A percentile compares a stretch with the other conserved stretches of the same genome.
These are phyloP conservation scores for Ptilonorhynchus violaceus DNA, from an alignment of 2,113 vertebrate species.

Conservation along the genomic window DNA sequence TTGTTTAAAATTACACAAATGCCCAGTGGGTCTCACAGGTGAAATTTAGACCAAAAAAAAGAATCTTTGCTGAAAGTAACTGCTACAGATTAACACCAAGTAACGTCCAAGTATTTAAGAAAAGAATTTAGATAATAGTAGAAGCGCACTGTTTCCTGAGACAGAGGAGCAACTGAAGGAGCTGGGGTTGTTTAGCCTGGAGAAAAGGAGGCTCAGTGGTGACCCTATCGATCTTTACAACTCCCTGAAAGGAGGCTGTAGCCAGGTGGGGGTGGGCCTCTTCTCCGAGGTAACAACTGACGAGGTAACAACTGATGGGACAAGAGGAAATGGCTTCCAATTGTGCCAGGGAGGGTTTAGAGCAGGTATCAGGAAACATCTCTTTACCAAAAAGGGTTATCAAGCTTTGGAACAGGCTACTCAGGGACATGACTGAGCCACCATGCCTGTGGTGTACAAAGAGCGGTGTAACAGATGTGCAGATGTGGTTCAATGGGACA, in stretches of 20 bases:
- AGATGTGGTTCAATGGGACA: fast-evolving
- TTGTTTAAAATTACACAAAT: background rate
- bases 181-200: background rate
- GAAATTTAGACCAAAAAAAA: background rate
- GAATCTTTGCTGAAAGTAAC: background rate
- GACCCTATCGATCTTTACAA: background rate
- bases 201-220: background rate
- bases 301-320: background rate
- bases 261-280: background rate
- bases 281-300: background rate
- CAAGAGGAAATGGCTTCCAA: background rate
- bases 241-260: background rate
- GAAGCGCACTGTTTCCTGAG: background rate
- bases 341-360: background rate
- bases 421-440: background rate
- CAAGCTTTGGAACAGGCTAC: background rate
- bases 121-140: background rate
- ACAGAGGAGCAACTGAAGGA: background rate
- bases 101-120: background rate
- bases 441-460: background rate
- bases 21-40: background rate
- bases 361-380: background rate
- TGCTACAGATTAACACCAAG: background rate
- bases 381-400: background rate
- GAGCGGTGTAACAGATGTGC: background rate